Conservation (phyloP, 2,797 vertebrate species). For the Pristis pectinata region DNA sequence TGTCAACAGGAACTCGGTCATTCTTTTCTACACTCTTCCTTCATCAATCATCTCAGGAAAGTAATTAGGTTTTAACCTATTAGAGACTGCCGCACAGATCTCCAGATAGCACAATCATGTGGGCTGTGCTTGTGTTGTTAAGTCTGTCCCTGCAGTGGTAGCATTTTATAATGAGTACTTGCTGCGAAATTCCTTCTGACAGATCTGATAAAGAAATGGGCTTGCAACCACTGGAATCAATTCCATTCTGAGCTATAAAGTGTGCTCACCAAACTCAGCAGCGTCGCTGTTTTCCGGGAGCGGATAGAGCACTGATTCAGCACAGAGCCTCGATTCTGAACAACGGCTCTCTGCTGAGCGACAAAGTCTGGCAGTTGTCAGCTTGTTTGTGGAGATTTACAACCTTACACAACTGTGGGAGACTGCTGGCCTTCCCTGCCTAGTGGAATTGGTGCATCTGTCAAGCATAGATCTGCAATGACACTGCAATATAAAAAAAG, state of each 20-base stretch:
- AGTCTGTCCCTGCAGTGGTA: no score
- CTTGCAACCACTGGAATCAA: neutral
- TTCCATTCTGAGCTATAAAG: neutral
- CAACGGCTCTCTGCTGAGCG: neutral
- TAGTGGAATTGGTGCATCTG: no score
- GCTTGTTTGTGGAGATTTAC: neutral
- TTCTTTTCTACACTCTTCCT: neutral
- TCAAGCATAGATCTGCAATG: neutral
- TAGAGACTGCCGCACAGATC: neutral
- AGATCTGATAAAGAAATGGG: neutral
- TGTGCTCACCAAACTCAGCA: no score
- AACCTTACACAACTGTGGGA: neutral
- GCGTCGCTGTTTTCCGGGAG: neutral
- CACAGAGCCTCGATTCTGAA: no score
- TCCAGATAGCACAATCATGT: neutral
- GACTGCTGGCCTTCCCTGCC: neutral
- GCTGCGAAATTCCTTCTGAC: neutral
- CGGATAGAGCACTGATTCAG: neutral
- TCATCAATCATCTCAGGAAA: conserved; percentile 6
- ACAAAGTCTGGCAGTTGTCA: neutral
- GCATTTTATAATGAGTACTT: neutral
- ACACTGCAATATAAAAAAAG: neutral
- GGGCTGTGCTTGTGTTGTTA: neutral
- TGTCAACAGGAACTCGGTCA: neutral
- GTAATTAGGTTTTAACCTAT: neutral